These are phyloP conservation scores for Drusus annulatus DNA, from an alignment of 1,140 invertebrate species.

Conservation along the genomic window DNA sequence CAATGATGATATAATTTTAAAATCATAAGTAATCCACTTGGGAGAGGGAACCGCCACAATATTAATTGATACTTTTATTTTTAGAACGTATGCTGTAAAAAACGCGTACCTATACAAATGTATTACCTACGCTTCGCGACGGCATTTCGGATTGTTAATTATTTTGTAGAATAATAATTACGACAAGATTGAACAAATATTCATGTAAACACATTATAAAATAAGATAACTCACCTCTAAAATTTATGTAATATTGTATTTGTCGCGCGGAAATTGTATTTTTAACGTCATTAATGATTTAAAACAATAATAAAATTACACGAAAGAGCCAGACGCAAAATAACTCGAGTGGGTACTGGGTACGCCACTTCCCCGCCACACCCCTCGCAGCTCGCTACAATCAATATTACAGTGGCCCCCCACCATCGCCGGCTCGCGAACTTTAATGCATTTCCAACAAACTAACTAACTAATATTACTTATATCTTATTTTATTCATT, in stretches of 20 bases:
- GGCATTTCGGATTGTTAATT: conserved; percentile 47
- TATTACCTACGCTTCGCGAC: conserved; percentile 44
- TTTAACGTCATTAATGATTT: conserved; percentile 47
- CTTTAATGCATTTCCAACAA: conserved; percentile 46
- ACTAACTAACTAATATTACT: conserved; percentile 26
- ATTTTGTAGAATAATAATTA: conserved; percentile 44
- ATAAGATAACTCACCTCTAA: conserved; percentile 33
- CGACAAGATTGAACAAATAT: conserved; percentile 30
- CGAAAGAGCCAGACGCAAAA: conserved; percentile 52
- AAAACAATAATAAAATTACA: conserved; percentile 55
- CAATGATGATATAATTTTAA: conserved; percentile 35
- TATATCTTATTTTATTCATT: conserved; percentile 21
- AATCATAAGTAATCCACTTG: conserved; percentile 12
- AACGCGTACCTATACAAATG: conserved; percentile 44
- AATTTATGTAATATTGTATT: conserved; percentile 45
- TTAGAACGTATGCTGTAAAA: conserved; percentile 46
- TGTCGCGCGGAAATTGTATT: conserved; percentile 24
- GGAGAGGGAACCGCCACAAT: conserved; percentile 23
- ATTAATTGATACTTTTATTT: conserved; percentile 43
- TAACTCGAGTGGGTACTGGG: conserved; percentile 54
- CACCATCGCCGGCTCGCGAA: conserved; percentile 38
- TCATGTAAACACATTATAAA: conserved; percentile 20
- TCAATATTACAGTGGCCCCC: conserved; percentile 47
- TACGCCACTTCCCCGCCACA: conserved; percentile 52
- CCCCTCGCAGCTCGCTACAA: conserved; percentile 41